Evolutionary conservation across 2,888 invertebrate species (phyloP), one percentile per base, ranked within the genome.

Genomic region (Thymelicus acteon): DNA sequence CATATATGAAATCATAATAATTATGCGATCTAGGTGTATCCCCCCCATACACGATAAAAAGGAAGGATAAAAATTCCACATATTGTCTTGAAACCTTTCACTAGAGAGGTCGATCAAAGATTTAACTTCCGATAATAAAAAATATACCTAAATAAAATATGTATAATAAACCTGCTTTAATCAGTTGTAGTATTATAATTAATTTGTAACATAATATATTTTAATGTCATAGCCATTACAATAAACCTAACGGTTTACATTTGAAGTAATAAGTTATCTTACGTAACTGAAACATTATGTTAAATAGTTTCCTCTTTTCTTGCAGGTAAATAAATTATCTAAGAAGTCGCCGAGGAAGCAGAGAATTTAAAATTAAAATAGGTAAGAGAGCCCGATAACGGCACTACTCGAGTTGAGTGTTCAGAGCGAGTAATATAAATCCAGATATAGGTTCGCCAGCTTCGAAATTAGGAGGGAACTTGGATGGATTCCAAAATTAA

Each of bases 401-500:
- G 60, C 60, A 60, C 60, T 67, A 62, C 60, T 67, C 67, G 60
- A 70, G 49, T 70, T 19, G 64, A 72, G 70, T 70, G 70, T 72
- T 70, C 65, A 69, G 66, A 72, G 61, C 70, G 62, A 72, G 70
- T 72, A 70, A 70, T 72, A 70, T 70, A 72, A 72, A 72, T 64
- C 64, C 60, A 70, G 64, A 70, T 70, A 70, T 70, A 70, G 70
- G 70, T 70, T 60, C 70, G 49, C 70, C 64, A 44, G 64, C 75
- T 76, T 78, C 77, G 77, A 79, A 82, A 82, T 82, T 81, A 81
- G 79, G 78, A 72, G 70, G 76, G 73, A 78, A 77, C 79, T 85
- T 86, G 83, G 85, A 82, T 76, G 76, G 74, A 73, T 81, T 82
- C 85, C 85, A 86, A 80, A 78, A 78, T 74, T 77, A 76, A 78